Conservation (phyloP, 2,113 vertebrate species). For the Aix galericulata region DNA sequence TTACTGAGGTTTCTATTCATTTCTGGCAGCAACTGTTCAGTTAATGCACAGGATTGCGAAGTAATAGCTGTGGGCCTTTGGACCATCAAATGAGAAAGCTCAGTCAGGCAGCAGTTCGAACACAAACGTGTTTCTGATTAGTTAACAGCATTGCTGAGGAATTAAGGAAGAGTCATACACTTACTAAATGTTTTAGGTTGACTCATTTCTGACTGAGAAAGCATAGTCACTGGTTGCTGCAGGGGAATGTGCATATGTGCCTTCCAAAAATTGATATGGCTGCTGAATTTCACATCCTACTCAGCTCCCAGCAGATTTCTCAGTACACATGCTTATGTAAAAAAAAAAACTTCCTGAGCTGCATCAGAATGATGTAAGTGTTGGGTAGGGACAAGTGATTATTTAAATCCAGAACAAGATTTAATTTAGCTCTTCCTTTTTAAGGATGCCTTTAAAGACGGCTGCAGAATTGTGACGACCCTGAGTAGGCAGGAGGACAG, state of each 20-base stretch:
- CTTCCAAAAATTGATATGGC: constrained; percentile 36
- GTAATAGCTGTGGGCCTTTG: neutral
- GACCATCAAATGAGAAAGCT: neutral
- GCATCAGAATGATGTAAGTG: constrained; percentile 40
- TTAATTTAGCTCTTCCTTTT: neutral
- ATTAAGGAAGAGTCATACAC: neutral
- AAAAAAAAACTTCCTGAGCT: constrained; percentile 27
- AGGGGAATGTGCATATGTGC: neutral
- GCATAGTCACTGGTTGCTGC: constrained; percentile 25
- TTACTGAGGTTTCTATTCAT: neutral
- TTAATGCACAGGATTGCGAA: neutral
- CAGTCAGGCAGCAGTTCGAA: neutral
- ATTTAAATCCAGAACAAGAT: constrained; percentile 18
- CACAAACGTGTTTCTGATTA: neutral
- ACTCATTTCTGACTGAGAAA: constrained; percentile 54
- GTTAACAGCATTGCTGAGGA: neutral
- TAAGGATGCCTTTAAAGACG: neutral
- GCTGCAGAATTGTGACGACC: neutral
- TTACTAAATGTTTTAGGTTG: neutral
- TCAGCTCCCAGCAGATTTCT: constrained; percentile 35
- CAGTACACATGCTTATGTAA: neutral
- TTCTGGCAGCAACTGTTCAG: neutral
- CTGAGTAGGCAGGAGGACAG: neutral
- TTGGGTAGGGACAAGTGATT: neutral
- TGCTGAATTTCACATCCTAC: constrained; percentile 60